Percentiles rank a stretch among this genome's conserved stretches.
phyloP scores from a whole-genome alignment of 2,113 vertebrate genomes.

The Crocuta crocuta region DNA sequence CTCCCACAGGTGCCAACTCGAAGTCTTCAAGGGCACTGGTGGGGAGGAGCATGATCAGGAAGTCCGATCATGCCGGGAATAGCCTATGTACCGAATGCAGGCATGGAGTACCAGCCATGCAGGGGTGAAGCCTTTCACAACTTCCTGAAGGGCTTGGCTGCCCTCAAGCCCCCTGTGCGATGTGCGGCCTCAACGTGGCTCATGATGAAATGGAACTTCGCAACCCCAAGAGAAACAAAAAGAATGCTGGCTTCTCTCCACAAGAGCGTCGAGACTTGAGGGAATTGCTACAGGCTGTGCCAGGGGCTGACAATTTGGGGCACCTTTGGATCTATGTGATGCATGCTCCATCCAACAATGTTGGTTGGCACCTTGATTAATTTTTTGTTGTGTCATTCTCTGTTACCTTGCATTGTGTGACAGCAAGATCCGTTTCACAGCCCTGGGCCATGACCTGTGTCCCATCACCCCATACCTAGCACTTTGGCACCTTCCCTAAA shows the following conservation, averaged over 20 bases:
- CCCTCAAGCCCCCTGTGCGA: conserved; percentile 91
- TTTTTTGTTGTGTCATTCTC: conserved; percentile 90
- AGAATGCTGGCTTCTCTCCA: conserved; percentile 92
- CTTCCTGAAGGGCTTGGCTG: conserved; percentile 90
- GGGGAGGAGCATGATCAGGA: conserved; percentile 94
- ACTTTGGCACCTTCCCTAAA: conserved; percentile 79
- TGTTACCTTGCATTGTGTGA: conserved; percentile 90
- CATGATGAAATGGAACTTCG: conserved; percentile 94
- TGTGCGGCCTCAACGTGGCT: conserved; percentile 94
- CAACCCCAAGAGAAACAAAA: conserved; percentile 94
- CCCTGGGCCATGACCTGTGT: conserved; percentile 93
- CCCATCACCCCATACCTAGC: conserved; percentile 92
- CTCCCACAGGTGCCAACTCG: conserved; percentile 91
- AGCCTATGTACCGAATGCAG: conserved; percentile 91
- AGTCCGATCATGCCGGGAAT: conserved; percentile 92
- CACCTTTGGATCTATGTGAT: conserved; percentile 97
- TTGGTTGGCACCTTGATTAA: conserved; percentile 95
- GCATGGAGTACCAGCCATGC: conserved; percentile 92
- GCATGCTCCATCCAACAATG: conserved; percentile 92
- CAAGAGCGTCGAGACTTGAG: conserved; percentile 92
- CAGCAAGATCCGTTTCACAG: conserved; percentile 93
- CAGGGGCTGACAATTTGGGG: conserved; percentile 91
- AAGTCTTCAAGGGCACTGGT: conserved; percentile 93
- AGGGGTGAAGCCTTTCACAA: conserved; percentile 92
- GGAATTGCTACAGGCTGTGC: conserved; percentile 88